phyloP scores from a whole-genome alignment of 1,140 invertebrate species.

The Eumeta japonica region DNA sequence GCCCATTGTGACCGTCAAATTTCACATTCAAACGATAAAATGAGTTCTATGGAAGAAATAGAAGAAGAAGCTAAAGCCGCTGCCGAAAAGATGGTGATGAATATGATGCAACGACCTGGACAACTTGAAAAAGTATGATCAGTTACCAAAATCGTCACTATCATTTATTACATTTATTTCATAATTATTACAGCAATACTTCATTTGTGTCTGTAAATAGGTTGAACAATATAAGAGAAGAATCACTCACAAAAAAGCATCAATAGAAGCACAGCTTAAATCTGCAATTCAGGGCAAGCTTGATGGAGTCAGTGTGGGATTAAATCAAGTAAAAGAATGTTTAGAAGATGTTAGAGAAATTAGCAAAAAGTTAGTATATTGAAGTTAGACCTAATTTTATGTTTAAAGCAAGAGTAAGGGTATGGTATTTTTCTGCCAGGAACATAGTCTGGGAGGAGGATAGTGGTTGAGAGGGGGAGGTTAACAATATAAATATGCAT shows the following conservation, averaged over 20 bases:
- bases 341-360: slow-evolving; percentile 84
- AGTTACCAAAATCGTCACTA: background rate
- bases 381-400: slow-evolving; percentile 1
- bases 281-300: slow-evolving; percentile 98
- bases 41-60: slow-evolving; percentile 70
- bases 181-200: too few relatives aligned
- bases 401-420: too few relatives aligned
- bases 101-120: slow-evolving; percentile 90
- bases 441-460: too few relatives aligned
- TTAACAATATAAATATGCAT: too few relatives aligned
- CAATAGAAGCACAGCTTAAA: slow-evolving; percentile 95
- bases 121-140: slow-evolving; percentile 91
- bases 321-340: slow-evolving; percentile 85
- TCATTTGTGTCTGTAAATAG: too few relatives aligned
- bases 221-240: slow-evolving; percentile 83
- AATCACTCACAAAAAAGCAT: slow-evolving; percentile 83
- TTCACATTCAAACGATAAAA: too few relatives aligned
- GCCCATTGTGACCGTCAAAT: too few relatives aligned
- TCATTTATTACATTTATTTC: too few relatives aligned
- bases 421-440: too few relatives aligned
- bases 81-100: slow-evolving; percentile 88
- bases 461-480: too few relatives aligned
- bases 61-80: slow-evolving; percentile 82
- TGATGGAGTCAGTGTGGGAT: slow-evolving; percentile 90
- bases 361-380: slow-evolving; percentile 39